Conservation (phyloP, 2,888 invertebrate genomes). For the Anoncus sp. region DNA sequence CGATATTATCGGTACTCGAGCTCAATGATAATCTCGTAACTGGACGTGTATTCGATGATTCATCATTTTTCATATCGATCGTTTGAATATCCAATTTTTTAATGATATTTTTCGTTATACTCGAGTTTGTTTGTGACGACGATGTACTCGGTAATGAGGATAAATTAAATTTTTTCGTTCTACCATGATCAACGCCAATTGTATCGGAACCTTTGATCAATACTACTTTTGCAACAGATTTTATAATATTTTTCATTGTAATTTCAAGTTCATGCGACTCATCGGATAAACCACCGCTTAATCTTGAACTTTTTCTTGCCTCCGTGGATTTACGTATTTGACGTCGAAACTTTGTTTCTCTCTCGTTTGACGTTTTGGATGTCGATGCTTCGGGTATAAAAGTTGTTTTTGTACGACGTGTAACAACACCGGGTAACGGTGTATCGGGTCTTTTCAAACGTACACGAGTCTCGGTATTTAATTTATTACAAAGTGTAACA, state of each 20-base stretch:
- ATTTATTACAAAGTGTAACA: conserved; percentile 22
- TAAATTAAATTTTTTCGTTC: not conserved
- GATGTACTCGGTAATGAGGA: not conserved
- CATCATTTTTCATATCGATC: conserved; percentile 22
- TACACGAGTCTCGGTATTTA: conserved; percentile 30
- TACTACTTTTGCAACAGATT: conserved; percentile 34
- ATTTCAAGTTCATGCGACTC: conserved; percentile 26
- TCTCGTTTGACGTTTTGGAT: conserved; percentile 32
- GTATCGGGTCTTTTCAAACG: conserved; percentile 74
- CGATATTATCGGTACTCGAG: conserved; percentile 25
- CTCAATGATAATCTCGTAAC: conserved; percentile 61
- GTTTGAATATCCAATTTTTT: conserved; percentile 16
- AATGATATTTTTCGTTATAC: not conserved
- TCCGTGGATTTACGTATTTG: conserved; percentile 38
- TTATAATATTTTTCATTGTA: conserved; percentile 36
- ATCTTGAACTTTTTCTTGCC: conserved; percentile 38
- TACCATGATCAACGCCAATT: not conserved
- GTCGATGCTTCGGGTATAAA: conserved; percentile 35
- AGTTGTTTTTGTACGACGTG: conserved; percentile 50
- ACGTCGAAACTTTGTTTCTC: conserved; percentile 22
- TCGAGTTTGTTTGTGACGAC: not conserved
- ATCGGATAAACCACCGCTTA: not conserved
- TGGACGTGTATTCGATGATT: conserved; percentile 42
- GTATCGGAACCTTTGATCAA: conserved; percentile 27
- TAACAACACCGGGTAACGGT: conserved; percentile 70